Conservation (phyloP, 1,140 invertebrate genomes). For the Meloidogyne floridensis region DNA sequence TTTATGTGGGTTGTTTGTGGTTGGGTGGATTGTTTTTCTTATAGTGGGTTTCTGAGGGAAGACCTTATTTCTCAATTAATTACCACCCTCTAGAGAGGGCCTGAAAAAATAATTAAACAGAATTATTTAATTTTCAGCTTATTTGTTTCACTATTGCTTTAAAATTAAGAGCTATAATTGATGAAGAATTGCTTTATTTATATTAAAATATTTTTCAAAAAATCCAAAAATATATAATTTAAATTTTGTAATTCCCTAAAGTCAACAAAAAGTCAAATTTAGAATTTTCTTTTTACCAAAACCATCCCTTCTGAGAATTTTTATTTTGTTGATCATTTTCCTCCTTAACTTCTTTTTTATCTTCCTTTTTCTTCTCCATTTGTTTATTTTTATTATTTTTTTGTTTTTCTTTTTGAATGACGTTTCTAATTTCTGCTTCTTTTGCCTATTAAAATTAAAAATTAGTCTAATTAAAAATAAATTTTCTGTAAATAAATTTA, state of each 20-base stretch:
- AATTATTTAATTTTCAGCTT: constrained; percentile 33
- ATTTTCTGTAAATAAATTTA: too few relatives aligned
- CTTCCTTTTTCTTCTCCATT: not conserved
- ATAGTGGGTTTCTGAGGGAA: too few relatives aligned
- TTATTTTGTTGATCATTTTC: not conserved
- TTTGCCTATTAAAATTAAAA: not conserved
- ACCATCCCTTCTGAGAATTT: not conserved
- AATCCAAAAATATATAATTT: not conserved
- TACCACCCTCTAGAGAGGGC: too few relatives aligned
- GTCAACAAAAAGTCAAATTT: not conserved
- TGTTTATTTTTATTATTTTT: not conserved
- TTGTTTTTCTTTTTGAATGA: constrained; percentile 4
- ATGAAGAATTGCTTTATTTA: constrained; percentile 46
- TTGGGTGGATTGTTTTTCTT: too few relatives aligned
- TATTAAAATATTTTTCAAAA: constrained; percentile 24
- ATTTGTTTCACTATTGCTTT: constrained; percentile 38
- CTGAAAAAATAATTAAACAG: not conserved
- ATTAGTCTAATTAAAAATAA: not conserved
- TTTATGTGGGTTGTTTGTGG: too few relatives aligned
- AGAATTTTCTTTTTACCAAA: not conserved
- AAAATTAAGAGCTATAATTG: constrained; percentile 40
- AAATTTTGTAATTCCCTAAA: not conserved
- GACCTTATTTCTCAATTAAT: too few relatives aligned
- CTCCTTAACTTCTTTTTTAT: constrained; percentile 10
- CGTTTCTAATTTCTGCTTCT: not conserved